Evolutionary conservation across 2,888 invertebrate genomes (phyloP), one percentile per base, ranked within the genome.

Genomic region (Epiblema foenella): DNA sequence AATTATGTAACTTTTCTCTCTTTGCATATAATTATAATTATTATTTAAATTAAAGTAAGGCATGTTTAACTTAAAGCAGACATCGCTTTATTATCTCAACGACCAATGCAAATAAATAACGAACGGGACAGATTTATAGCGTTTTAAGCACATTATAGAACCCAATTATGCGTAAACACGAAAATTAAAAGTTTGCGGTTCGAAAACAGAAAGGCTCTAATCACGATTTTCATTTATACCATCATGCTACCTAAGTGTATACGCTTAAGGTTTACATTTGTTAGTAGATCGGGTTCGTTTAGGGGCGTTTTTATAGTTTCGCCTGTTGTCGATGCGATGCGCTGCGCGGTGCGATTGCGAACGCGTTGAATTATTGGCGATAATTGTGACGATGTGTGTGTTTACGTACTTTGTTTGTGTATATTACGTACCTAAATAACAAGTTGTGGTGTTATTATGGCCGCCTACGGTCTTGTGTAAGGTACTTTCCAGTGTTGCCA

Each of bases 161-260:
- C 74, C 79, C 82, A 82, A 85, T 85, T 85, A 85, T 83, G 83
- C 85, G 85, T 81, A 81, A 84, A 81, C 82, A 85, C 81, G 83
- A 79, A 84, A 84, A 84, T 85, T 84, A 84, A 85, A 85, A 85
- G 83, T 82, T 82, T 17, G 9, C 18, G 42, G 24, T 17, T 29
- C 29, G 2, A 42, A 24, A 15, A 17, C 15, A 29, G 15, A 57
- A 54, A 64, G 1, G 24, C 20, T n/a, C 8, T 39, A 39, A 24
- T 9, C n/a, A 15, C 15, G 10, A 24, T 39, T 37, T 24, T 0
- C 1, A 1, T 54, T 39, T 5, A 7, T 39, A 0, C n/a, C 10
- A 54, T n/a, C 12, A 39, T 39, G n/a, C 39, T 0, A 20, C 39
- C 39, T 37, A 39, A 2, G 9, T 20, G 0, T 0, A 0, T 8